Evolutionary conservation across 1,140 invertebrate species (phyloP), one percentile per base, ranked within the genome.

Genomic region (Drosophila nannoptera): DNA sequence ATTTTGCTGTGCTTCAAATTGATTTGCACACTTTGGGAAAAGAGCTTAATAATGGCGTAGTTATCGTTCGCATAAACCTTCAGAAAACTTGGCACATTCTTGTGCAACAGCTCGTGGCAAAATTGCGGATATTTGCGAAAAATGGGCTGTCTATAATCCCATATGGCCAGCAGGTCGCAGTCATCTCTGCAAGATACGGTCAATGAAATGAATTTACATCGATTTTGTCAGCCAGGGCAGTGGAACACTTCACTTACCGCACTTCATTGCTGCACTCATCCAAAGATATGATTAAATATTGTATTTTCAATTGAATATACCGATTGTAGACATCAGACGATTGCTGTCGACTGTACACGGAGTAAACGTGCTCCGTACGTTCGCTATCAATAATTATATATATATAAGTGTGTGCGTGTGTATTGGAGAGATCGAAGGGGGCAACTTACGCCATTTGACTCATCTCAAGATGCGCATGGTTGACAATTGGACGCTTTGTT

Each of bases 1-100:
- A 89, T 88, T 70, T 86, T 89, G 61, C 76, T 88, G 46, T 81
- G 78, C 75, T 89, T 89, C 50, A 89, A 62, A 58, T 84, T 89
- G 56, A 89, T 87, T 52, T 89, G 88, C 11, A 89, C 84, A 67
- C 78, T 88, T 74, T 89, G 88, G 55, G 88, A 89, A 68, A 89
- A 89, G 83, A 89, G 88, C 70, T 89, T 88, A 43, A 89, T 83
- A 33, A 89, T 89, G 31, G 71, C 78, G 43, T 89, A 89, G 35
- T 89, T 68, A 14, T 87, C 77, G 56, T 89, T 89, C 8, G 78
- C 58, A 49, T 87, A 89, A 4, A 89, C 87, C 63, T 89, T 89
- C 4, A 89, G 54, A 43, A 89, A 89, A 33, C 87, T 89, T 42
- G 87, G 86, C 53, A 89, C 80, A 64, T 87, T 87, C 71, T 89